Evolutionary conservation across 2,113 vertebrate species (phyloP), one percentile per base, ranked within the genome.

Genomic region (Tangachromis dhanisi): DNA sequence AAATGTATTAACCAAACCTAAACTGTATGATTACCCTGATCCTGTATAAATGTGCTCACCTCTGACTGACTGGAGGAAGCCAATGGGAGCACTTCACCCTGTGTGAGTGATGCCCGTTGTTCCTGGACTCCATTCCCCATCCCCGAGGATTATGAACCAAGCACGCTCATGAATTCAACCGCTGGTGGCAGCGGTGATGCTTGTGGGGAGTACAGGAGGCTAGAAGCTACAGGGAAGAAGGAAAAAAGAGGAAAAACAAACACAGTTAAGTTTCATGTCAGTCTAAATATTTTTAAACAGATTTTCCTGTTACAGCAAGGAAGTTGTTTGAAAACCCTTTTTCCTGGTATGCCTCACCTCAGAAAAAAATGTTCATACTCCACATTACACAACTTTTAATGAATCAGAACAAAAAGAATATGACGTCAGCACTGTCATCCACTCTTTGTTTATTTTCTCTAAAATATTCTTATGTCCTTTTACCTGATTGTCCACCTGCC

Each of bases 71-170:
- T 92, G 83, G 96, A 19, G 4, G 96, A 88, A 14, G 96, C 14
- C 87, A 89, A 9, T 0, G 97, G 90, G 89, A 97, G 96, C 29
- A 94, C 97, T 89, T 98, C 97, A 42, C 97, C 96, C 94, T 83
- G 95, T 3, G 83, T 89, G 85, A 98, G 96, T 59, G 95, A 91
- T 92, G 92, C 94, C 81, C 76, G 90, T 71, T 93, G 95, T 93
- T 97, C 97, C 95, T 97, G 97, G 91, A 97, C 97, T 94, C 97
- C 98, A 97, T 96, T 98, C 95, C 97, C 98, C 98, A 99, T 99
- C 83, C 96, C 97, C 89, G 90, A 91, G 76, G 66, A 90, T 92
- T 94, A 94, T 2, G 24, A 79, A 45, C 85, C 24, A 42, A 49
- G 40, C 85, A 89, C 51, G 26, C 91, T 86, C 92, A 92, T 93